These are phyloP conservation scores for Paguma larvata DNA, from an alignment of 2,797 vertebrate genomes.

Conservation along the genomic window DNA sequence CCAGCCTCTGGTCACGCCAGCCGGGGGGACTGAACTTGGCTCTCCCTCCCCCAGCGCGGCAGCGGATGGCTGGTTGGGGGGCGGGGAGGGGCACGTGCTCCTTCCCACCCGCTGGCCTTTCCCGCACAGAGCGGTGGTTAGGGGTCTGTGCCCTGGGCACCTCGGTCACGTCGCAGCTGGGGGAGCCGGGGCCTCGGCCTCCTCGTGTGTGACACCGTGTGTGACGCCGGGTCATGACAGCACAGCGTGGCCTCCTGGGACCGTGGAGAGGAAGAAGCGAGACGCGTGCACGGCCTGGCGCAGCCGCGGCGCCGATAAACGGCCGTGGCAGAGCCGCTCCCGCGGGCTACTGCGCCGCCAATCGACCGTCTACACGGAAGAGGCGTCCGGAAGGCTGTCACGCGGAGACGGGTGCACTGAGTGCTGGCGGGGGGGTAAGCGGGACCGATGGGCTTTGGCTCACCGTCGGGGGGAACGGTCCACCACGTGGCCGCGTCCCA, in stretches of 20 bases:
- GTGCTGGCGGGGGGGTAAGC: background rate
- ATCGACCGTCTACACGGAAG: background rate
- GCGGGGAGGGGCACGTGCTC: background rate
- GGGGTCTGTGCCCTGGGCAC: background rate
- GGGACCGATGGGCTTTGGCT: background rate
- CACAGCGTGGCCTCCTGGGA: too few relatives aligned
- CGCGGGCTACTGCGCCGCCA: fast-evolving
- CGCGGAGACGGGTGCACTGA: fast-evolving
- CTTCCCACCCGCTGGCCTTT: background rate
- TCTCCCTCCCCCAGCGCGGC: fast-evolving
- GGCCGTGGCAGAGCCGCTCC: background rate
- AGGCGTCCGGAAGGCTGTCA: background rate
- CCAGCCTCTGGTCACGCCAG: too few relatives aligned
- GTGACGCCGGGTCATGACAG: background rate
- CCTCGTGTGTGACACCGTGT: fast-evolving
- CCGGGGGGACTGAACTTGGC: background rate
- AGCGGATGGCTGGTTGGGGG: fast-evolving
- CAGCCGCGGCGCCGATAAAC: fast-evolving
- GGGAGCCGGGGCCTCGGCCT: background rate
- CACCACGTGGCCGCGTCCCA: background rate
- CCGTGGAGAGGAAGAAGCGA: background rate
- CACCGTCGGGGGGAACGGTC: background rate
- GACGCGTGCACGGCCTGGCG: background rate
- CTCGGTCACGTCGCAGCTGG: background rate
- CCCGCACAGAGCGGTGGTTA: background rate